A percentile compares a stretch with the other conserved stretches of the same genome.
Conservation (phyloP, 2,113 vertebrate species). For the Dipodomys spectabilis region DNA sequence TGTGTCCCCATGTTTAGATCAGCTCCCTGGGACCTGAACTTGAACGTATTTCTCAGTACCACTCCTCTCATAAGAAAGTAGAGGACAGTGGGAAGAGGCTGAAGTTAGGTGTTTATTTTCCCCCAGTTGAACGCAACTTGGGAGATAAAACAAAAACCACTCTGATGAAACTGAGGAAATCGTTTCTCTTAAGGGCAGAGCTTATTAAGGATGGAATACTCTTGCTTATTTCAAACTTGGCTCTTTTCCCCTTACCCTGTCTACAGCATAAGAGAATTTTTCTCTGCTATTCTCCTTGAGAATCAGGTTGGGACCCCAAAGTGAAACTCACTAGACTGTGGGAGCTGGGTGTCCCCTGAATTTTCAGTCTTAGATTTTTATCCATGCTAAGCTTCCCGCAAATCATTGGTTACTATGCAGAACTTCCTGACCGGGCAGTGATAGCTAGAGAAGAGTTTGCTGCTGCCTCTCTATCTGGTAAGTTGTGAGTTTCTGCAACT, state of each 20-base stretch:
- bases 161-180: neutral
- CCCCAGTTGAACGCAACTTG: neutral
- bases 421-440: neutral
- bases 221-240: neutral
- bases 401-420: no score
- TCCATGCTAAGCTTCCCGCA: neutral
- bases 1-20: neutral
- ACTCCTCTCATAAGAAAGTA: neutral
- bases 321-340: neutral
- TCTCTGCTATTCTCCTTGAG: neutral
- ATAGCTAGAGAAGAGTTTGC: no score
- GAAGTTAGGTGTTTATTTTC: neutral
- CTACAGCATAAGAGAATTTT: neutral
- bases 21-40: neutral
- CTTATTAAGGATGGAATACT: neutral
- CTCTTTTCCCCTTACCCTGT: neutral
- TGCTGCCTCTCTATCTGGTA: neutral
- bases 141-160: neutral
- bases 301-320: neutral
- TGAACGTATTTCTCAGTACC: neutral
- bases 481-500: neutral
- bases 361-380: neutral
- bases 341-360: neutral
- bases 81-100: neutral
- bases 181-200: neutral